Base-by-base conservation (phyloP, 2,113 vertebrate species). In the Odocoileus hemionus region DNA sequence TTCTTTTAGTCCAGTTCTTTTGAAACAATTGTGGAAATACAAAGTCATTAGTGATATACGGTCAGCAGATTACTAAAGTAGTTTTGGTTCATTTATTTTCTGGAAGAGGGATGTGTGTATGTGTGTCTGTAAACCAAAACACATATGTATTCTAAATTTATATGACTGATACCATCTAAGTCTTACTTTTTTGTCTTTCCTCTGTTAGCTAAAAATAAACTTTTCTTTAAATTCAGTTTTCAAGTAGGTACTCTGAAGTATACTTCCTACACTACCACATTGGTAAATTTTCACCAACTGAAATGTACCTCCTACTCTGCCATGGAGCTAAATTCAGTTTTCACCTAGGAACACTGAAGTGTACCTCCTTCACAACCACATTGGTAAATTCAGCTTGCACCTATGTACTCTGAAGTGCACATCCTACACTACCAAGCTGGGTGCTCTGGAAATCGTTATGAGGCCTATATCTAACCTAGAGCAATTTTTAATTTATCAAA, bases 21-120 rank as follows among this genome's bases (percentile, higher is more conserved):
- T 33, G 1, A 30, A 39, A 54, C 50, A 15, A 54, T 78, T 76
- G 36, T n/a, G 47, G 43, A 95, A 78, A 52, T 90, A 55, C 30
- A 94, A 95, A 97, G 12, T 26, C 58, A 58, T 17, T 76, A 12
- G 23, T 61, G 3, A 52, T 17, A 10, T 3, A 39, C 0, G 0
- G 5, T 76, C 21, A 76, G 36, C 43, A 52, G 47, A 45, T 45
- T 80, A 88, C 52, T 96, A 96, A 94, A 64, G 21, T 76, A 67
- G 0, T 3, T 92, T 97, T 97, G 1, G 21, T 92, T 97, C 11
- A 33, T 12, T 93, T 95, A 39, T 96, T 98, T 97, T 50, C 16
- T 52, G 3, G 25, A 86, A 95, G 17, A 84, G 33, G 1, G 19
- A 25, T 45, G 7, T 61, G 36, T 83, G 4, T 61, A 19, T 45